Conservation (phyloP, 2,888 invertebrate species). For the Agonopterix subpropinquella region DNA sequence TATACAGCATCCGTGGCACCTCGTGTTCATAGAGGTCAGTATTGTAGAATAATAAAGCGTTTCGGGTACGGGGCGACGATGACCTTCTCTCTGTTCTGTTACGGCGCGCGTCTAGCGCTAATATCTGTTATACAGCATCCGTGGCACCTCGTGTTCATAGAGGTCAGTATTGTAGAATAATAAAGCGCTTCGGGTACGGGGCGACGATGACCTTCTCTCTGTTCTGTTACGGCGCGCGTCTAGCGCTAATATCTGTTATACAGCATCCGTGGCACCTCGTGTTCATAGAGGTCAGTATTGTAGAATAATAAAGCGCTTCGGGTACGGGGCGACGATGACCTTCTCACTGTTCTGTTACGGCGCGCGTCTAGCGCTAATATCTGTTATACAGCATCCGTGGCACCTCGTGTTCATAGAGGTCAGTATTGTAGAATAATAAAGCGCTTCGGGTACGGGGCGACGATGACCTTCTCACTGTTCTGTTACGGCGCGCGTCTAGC, state of each 20-base stretch:
- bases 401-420: slow-evolving; percentile 77
- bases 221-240: slow-evolving; percentile 83
- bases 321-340: slow-evolving; percentile 85
- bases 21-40: no score
- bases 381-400: slow-evolving; percentile 87
- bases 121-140: no score
- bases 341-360: slow-evolving; percentile 87
- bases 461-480: slow-evolving; percentile 85
- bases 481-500: slow-evolving; percentile 85
- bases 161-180: slow-evolving; percentile 73
- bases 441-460: slow-evolving; percentile 84
- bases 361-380: slow-evolving; percentile 83
- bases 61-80: no score
- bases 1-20: no score
- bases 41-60: no score
- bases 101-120: no score
- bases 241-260: slow-evolving; percentile 85
- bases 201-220: slow-evolving; percentile 86
- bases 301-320: slow-evolving; percentile 85
- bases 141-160: slow-evolving; percentile 83
- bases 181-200: slow-evolving; percentile 86
- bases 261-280: no score
- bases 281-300: no score
- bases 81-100: no score
- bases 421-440: slow-evolving; percentile 80